These are phyloP conservation scores for Trichogramma dendrolimi DNA, from an alignment of 2,888 invertebrate genomes.

Conservation along the genomic window DNA sequence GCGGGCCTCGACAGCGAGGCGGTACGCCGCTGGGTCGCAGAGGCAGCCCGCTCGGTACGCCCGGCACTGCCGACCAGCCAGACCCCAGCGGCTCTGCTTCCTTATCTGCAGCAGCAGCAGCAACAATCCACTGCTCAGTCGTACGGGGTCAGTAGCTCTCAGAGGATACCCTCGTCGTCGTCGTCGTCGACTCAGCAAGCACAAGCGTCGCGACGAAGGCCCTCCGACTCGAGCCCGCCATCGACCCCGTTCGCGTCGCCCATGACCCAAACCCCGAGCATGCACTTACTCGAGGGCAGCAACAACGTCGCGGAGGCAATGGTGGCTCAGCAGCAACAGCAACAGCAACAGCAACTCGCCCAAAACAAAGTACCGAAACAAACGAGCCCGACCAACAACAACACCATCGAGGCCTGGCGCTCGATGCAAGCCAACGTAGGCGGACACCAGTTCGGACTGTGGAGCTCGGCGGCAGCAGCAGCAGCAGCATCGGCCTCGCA, in stretches of 20 bases:
- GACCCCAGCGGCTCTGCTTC: conserved; percentile 45
- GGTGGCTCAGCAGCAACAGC: conserved; percentile 33
- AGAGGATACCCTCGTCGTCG: neutral
- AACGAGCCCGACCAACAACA: conserved; percentile 54
- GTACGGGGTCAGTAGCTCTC: neutral
- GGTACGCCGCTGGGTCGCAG: conserved; percentile 59
- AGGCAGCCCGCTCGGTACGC: conserved; percentile 57
- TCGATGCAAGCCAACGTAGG: conserved; percentile 41
- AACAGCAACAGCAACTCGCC: conserved; percentile 33
- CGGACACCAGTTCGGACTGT: conserved; percentile 44
- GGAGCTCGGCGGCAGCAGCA: conserved; percentile 45
- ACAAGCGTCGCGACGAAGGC: conserved; percentile 22
- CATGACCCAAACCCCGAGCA: conserved; percentile 50
- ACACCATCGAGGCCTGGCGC: conserved; percentile 55
- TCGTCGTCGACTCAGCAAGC: conserved; percentile 40
- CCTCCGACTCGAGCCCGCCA: conserved; percentile 31
- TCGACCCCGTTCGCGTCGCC: conserved; percentile 39
- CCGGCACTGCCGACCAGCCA: conserved; percentile 37
- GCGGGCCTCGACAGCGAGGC: conserved; percentile 60
- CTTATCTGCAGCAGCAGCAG: conserved; percentile 48
- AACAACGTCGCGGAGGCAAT: conserved; percentile 46
- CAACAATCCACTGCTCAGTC: neutral
- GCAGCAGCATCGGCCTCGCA: conserved; percentile 31
- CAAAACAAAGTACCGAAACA: conserved; percentile 46
- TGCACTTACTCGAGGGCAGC: conserved; percentile 46